A percentile compares a stretch with the other conserved stretches of the same genome.
Conservation (phyloP, 2,888 invertebrate species). For the Drosophila koepferae region DNA sequence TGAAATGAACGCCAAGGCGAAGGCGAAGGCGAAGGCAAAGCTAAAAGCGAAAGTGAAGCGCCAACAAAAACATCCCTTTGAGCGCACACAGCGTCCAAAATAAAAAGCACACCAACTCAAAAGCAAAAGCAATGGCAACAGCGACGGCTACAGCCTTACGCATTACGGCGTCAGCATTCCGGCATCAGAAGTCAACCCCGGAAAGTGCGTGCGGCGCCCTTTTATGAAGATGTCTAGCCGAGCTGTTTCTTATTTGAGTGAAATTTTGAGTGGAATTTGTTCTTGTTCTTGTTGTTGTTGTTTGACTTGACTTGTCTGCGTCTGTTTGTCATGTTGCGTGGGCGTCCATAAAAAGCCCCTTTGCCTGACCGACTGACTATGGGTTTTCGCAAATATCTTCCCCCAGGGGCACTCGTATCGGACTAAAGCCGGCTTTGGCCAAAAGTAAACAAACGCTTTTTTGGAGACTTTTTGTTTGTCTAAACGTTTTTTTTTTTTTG, state of each 20-base stretch:
- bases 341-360: slow-evolving; percentile 57
- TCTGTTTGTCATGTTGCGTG: background rate
- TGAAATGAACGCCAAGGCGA: slow-evolving; percentile 61
- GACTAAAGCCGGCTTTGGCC: slow-evolving; percentile 65
- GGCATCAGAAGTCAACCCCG: slow-evolving; percentile 61
- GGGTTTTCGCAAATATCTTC: slow-evolving; percentile 35
- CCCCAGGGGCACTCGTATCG: slow-evolving; percentile 51
- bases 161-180: slow-evolving; percentile 27
- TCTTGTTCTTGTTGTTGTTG: slow-evolving; percentile 8
- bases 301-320: background rate
- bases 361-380: slow-evolving; percentile 17
- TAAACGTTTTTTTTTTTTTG: slow-evolving; percentile 38
- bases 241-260: slow-evolving; percentile 48
- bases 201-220: slow-evolving; percentile 49
- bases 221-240: slow-evolving; percentile 22
- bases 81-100: slow-evolving; percentile 42
- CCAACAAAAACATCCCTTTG: slow-evolving; percentile 66
- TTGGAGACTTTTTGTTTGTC: slow-evolving; percentile 48
- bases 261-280: slow-evolving; percentile 57
- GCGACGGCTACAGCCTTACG: background rate
- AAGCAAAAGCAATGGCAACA: slow-evolving; percentile 6
- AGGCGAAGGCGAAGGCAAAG: slow-evolving; percentile 39
- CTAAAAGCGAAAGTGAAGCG: slow-evolving; percentile 54
- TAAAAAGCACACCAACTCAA: slow-evolving; percentile 36
- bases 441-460: slow-evolving; percentile 74